These are phyloP conservation scores for Austrolebias charrua DNA, from an alignment of 2,797 vertebrate species.

Conservation along the genomic window DNA sequence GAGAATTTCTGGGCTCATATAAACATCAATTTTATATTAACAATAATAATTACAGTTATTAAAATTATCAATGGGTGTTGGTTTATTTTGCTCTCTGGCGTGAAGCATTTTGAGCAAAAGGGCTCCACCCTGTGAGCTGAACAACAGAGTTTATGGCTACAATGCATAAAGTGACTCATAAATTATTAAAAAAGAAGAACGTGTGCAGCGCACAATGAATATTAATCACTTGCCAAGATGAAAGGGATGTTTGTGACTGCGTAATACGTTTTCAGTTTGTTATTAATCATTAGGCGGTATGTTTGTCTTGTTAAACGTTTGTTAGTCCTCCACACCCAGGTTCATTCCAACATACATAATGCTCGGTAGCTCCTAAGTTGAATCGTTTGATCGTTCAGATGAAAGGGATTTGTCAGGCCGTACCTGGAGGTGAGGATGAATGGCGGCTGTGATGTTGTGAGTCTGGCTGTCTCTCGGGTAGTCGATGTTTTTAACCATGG, in stretches of 20 bases:
- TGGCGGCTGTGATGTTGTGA: slow-evolving; percentile 72
- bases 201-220: background rate
- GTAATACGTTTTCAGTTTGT: too few relatives aligned
- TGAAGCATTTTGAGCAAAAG: background rate
- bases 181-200: background rate
- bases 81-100: background rate
- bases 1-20: background rate
- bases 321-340: background rate
- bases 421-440: slow-evolving; percentile 85
- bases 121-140: background rate
- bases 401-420: background rate
- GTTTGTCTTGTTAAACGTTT: background rate
- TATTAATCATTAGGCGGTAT: background rate
- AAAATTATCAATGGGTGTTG: background rate
- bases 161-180: background rate
- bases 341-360: background rate
- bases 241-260: background rate
- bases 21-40: background rate
- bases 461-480: slow-evolving; percentile 76
- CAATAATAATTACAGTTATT: background rate
- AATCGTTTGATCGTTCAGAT: background rate
- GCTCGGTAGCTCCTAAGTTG: background rate
- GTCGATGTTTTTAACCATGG: slow-evolving; percentile 66
- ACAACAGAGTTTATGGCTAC: background rate
- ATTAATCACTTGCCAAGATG: background rate